Conservation (phyloP, 2,113 vertebrate species). For the Miniopterus natalensis region DNA sequence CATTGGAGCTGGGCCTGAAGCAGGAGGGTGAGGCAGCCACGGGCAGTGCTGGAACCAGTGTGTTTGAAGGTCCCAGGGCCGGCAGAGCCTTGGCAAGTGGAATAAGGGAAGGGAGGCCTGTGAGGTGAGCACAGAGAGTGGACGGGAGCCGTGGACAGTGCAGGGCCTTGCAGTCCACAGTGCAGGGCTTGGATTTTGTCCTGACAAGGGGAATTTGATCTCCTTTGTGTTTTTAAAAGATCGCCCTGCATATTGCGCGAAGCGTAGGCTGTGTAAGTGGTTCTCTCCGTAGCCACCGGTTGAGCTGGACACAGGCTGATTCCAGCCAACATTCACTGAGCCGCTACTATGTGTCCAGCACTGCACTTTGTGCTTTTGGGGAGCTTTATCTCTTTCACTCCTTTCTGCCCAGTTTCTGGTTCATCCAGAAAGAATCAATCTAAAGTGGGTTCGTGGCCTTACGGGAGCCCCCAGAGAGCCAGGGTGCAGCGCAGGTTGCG, state of each 20-base stretch:
- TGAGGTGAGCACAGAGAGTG: not conserved
- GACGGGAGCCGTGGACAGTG: accelerated
- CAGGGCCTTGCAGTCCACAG: not conserved
- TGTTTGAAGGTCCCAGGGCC: not conserved
- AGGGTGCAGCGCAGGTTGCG: not conserved
- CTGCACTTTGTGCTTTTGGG: not conserved
- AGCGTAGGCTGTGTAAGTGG: not conserved
- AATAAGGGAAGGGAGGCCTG: not conserved
- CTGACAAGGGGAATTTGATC: not conserved
- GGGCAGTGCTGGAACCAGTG: not conserved
- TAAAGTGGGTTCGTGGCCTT: not conserved
- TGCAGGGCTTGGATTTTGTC: not conserved
- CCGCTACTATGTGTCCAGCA: not conserved
- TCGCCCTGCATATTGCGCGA: accelerated
- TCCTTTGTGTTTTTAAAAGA: not conserved
- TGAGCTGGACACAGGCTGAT: not conserved
- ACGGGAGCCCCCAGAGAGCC: not conserved
- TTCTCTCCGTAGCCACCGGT: not conserved
- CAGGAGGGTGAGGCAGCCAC: accelerated
- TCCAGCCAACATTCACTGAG: not conserved
- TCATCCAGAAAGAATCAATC: not conserved
- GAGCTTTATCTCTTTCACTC: not conserved
- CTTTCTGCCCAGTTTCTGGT: not conserved
- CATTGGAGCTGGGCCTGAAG: not conserved
- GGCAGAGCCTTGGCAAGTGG: not conserved